These are phyloP conservation scores for Halictus rubicundus DNA, from an alignment of 1,140 invertebrate genomes.

Conservation along the genomic window DNA sequence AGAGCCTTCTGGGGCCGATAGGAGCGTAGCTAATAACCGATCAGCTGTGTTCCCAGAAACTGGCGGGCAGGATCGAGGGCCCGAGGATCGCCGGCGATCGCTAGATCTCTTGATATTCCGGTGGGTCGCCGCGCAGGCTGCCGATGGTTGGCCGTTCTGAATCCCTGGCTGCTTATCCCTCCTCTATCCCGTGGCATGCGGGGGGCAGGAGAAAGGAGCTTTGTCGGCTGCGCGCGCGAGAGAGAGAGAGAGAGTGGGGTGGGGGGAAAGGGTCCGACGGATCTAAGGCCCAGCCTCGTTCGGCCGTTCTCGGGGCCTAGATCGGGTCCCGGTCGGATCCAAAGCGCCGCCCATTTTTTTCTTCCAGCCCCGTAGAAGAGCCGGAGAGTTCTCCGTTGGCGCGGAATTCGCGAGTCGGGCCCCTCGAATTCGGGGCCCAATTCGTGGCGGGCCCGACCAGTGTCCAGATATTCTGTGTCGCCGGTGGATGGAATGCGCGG, in stretches of 20 bases:
- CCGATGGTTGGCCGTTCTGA: slow-evolving; percentile 63
- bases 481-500: slow-evolving; percentile 56
- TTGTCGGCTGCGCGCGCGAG: background rate
- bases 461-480: slow-evolving; percentile 55
- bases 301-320: slow-evolving; percentile 57
- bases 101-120: slow-evolving; percentile 73
- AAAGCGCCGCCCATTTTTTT: slow-evolving; percentile 78
- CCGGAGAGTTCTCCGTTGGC: background rate
- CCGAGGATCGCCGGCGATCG: background rate
- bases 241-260: background rate
- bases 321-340: slow-evolving; percentile 66
- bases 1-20: no score
- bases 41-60: no score
- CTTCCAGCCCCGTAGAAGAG: slow-evolving; percentile 62
- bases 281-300: slow-evolving; percentile 71
- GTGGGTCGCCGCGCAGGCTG: slow-evolving; percentile 72
- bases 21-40: no score
- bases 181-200: slow-evolving; percentile 13
- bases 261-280: slow-evolving; percentile 58
- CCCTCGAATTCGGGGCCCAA: background rate
- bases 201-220: slow-evolving; percentile 25
- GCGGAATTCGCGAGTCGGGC: slow-evolving; percentile 54
- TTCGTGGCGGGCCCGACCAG: background rate
- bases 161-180: slow-evolving; percentile 48
- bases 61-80: no score